These are phyloP conservation scores for Epinephelus awoara DNA, from an alignment of 2,797 vertebrate genomes.

Conservation along the genomic window DNA sequence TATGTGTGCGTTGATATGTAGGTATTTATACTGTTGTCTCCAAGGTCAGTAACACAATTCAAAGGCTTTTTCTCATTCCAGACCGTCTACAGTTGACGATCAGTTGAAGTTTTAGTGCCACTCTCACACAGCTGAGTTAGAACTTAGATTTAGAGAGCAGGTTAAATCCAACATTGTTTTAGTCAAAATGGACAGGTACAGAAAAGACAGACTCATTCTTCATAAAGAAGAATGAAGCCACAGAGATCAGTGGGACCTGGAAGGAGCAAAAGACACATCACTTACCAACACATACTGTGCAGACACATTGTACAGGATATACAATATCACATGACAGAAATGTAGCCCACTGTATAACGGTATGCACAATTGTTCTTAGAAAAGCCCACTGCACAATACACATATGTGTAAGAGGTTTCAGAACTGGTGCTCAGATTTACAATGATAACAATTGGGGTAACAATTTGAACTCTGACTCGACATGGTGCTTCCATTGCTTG, in stretches of 20 bases:
- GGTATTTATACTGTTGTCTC: not conserved
- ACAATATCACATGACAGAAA: constrained; percentile 12
- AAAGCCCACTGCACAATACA: not conserved
- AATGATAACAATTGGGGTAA: too few relatives aligned
- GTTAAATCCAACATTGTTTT: constrained; percentile 42
- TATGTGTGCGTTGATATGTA: not conserved
- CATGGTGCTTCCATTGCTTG: not conserved
- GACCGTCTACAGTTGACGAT: not conserved
- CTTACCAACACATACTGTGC: constrained; percentile 56
- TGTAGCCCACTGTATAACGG: not conserved
- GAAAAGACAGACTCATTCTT: constrained; percentile 42
- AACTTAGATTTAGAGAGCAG: constrained; percentile 38
- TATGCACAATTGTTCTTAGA: not conserved
- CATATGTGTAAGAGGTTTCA: not conserved
- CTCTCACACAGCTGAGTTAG: constrained; percentile 45
- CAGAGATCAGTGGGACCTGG: constrained; percentile 81
- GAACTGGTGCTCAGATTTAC: not conserved
- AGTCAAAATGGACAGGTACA: constrained; percentile 47
- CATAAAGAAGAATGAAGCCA: constrained; percentile 56
- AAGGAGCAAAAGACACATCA: constrained; percentile 79
- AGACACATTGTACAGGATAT: not conserved
- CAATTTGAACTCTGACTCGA: not conserved
- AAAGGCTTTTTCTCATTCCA: not conserved
- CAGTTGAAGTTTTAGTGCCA: not conserved
- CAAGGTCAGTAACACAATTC: not conserved